Evolutionary conservation across 2,113 vertebrate genomes (phyloP).

Genomic region (Gallinago media): DNA sequence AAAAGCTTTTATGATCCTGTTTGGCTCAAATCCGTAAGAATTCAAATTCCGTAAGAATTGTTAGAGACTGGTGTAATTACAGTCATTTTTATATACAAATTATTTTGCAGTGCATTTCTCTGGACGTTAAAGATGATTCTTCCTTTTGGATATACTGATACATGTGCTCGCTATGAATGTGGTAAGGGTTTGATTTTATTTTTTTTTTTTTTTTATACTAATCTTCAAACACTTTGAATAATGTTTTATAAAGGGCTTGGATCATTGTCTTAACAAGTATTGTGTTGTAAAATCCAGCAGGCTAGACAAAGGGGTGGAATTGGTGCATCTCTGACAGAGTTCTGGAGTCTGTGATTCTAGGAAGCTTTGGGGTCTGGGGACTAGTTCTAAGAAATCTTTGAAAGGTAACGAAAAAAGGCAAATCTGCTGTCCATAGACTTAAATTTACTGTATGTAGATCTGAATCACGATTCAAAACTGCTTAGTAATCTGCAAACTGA

Average conservation of each 20-base stretch:
- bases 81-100: neutral
- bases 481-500: neutral
- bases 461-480: neutral
- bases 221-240: neutral
- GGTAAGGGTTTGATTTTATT: neutral
- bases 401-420: neutral
- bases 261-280: neutral
- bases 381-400: neutral
- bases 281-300: neutral
- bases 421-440: neutral
- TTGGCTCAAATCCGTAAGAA: neutral
- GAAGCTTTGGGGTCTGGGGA: neutral
- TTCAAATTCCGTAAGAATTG: neutral
- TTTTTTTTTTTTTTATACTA: neutral
- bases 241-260: neutral
- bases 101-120: neutral
- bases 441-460: neutral
- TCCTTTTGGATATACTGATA: neutral
- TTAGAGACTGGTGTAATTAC: neutral
- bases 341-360: neutral
- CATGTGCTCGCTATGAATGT: neutral
- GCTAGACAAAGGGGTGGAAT: neutral
- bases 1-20: constrained; percentile 14
- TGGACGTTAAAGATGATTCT: neutral
- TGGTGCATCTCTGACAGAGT: neutral